Conservation (phyloP, 2,113 vertebrate genomes). For the Nymphicus hollandicus region DNA sequence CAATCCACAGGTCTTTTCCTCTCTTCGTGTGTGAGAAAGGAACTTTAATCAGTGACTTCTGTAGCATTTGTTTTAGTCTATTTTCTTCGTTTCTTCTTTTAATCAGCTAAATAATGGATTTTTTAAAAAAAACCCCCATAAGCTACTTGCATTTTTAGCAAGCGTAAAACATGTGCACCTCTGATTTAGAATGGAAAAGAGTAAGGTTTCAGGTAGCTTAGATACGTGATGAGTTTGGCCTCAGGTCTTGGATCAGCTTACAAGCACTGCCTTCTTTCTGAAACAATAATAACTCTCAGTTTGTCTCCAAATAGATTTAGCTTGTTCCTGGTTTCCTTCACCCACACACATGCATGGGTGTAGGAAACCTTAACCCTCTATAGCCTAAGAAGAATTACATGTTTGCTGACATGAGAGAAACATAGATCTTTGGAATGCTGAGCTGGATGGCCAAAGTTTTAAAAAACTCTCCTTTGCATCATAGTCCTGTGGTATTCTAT, state of each 20-base stretch:
- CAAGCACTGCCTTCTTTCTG: background rate
- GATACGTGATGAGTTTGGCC: background rate
- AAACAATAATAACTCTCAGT: background rate
- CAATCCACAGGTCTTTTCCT: background rate
- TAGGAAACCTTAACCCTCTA: background rate
- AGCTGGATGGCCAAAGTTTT: background rate
- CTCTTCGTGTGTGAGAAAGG: background rate
- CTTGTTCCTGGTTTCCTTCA: background rate
- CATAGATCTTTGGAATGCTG: background rate
- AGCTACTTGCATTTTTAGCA: background rate
- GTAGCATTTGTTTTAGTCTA: background rate
- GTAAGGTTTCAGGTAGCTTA: background rate
- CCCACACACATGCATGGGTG: fast-evolving
- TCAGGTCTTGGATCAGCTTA: background rate
- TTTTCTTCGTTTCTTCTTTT: background rate
- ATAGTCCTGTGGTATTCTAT: background rate
- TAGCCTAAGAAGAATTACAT: background rate
- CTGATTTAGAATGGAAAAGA: background rate
- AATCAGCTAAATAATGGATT: background rate
- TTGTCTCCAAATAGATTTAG: background rate
- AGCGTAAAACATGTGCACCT: background rate
- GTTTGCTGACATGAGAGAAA: background rate
- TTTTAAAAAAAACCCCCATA: background rate
- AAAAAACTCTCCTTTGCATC: background rate
- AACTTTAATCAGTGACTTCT: background rate